Evolutionary conservation across 2,797 vertebrate genomes (phyloP), one percentile per base, ranked within the genome.

Genomic region (Phrynocephalus forsythii): DNA sequence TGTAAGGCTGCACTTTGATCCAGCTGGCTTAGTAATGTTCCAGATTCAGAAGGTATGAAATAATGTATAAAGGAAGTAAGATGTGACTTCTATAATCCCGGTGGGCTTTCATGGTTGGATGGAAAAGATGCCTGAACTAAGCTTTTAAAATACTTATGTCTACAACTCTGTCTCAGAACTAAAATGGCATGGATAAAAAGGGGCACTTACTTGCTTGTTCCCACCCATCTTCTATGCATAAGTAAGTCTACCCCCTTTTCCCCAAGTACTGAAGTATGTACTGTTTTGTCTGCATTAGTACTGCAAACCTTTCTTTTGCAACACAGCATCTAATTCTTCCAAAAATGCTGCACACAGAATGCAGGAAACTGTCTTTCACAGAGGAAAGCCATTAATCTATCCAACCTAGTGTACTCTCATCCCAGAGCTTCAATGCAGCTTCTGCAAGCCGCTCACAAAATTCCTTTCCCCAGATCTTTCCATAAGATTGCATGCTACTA

Each of bases 31-130:
- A 83, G 83, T 77, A 63, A 83, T 44, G 60, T 26, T 72, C n/a
- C 3, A 22, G 86, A 86, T 72, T 87, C 18, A 77, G 75, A 89
- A 91, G 91, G 81, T 56, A 33, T 79, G 85, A 83, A 15, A 79
- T 0, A 90, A 82, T 71, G 26, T 16, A 50, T 2, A 84, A 89
- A 38, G 26, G 63, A 66, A 82, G 68, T 84, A 68, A 67, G 56
- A 78, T 16, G 84, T 30, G n/a, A 26, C 9, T 26, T 72, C 82
- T 22, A 81, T 30, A 67, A n/a, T 66, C 38, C 26, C 1, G 75
- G 24, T 80, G 7, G 4, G 50, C 8, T 80, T 81, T 86, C 85
- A 81, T 82, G 9, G 6, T 68, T 56, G 44, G 72, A 52, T 75
- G 50, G 85, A 85, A 78, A 1, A 85, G 78, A 28, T 33, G 60